Evolutionary conservation across 1,140 invertebrate genomes (phyloP), one percentile per base, ranked within the genome.

Genomic region (Cyclargus thomasi): DNA sequence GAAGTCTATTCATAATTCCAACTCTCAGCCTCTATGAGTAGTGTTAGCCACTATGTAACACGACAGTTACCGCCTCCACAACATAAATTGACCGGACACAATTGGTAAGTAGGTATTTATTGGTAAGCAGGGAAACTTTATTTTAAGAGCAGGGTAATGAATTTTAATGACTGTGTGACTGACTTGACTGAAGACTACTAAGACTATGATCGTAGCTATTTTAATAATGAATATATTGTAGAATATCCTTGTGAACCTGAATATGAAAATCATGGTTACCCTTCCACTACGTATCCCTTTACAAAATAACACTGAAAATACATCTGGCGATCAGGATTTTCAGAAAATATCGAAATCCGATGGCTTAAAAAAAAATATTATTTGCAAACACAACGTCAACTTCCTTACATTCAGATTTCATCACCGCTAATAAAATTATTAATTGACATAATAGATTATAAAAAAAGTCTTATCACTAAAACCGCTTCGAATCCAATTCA

Each of bases 1-100:
- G 0, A 47, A 11, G 14, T 11, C 39, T 11, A 47, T 47, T 11
- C 39, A 47, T 14, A 47, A 47, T 47, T 47, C 10, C 8, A 47
- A 8, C 14, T 59, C 17, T 8, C 55, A 11, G 0, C 68, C 67
- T 35, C 70, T 35, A 70, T 73, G 71, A 73, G 74, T 47, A 71
- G 69, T 22, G 66, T 75, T 1, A 53, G 64, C n/a, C 23, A 47
- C n/a, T 76, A 71, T 22, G 67, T 63, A 10, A 35, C 70, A 4
- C 67, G 62, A 62, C 39, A 55, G 62, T 10, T 67, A 63, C 63
- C 65, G 23, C 10, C 35, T 70, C 64, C 63, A 72, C 47, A 17
- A 14, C 10, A 53, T 17, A 55, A 1, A 17, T 1, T 55, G 10
- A 55, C 53, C n/a, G 53, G 64, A 22, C 64, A 65, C 55, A 22